Evolutionary conservation across 2,888 invertebrate species (phyloP).

Genomic region (Tigriopus californicus): DNA sequence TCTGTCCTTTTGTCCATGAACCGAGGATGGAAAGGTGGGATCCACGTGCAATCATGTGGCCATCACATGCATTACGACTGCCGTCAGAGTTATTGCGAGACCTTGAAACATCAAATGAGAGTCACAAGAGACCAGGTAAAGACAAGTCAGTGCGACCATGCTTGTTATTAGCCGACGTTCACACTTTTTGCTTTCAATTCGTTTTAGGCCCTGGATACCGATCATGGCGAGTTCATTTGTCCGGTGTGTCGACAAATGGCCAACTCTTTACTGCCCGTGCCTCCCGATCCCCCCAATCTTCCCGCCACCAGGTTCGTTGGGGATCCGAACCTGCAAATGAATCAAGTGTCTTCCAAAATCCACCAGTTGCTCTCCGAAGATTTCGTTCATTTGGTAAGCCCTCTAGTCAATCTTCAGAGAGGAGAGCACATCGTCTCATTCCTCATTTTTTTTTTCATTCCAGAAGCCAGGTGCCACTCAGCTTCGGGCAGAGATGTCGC

Average conservation of each 20-base stretch:
- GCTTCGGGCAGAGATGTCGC: slow-evolving; percentile 24
- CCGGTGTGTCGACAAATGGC: slow-evolving; percentile 82
- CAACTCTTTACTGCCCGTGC: slow-evolving; percentile 58
- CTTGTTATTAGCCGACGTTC: too few relatives aligned
- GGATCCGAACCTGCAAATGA: slow-evolving; percentile 29
- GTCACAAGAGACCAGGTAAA: background rate
- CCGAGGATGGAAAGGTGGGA: slow-evolving; percentile 73
- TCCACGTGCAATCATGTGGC: slow-evolving; percentile 85
- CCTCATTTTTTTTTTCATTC: background rate
- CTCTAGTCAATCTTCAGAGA: too few relatives aligned
- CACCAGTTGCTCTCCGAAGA: slow-evolving; percentile 16
- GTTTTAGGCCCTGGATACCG: slow-evolving; percentile 23
- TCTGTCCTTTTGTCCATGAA: slow-evolving; percentile 61
- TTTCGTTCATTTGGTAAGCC: slow-evolving; percentile 16
- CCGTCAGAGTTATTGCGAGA: slow-evolving; percentile 69
- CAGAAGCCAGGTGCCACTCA: slow-evolving; percentile 16
- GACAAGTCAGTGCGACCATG: too few relatives aligned
- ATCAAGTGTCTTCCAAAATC: slow-evolving; percentile 35
- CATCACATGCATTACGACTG: slow-evolving; percentile 92
- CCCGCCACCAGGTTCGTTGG: background rate
- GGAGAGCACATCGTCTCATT: too few relatives aligned
- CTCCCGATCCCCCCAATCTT: slow-evolving; percentile 33
- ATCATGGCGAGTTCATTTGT: slow-evolving; percentile 72
- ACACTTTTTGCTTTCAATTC: background rate
- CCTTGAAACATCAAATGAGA: background rate